A percentile compares a stretch with the other conserved stretches of the same genome.
phyloP scores from a whole-genome alignment of 2,888 invertebrate species.

The Nineta flava region DNA sequence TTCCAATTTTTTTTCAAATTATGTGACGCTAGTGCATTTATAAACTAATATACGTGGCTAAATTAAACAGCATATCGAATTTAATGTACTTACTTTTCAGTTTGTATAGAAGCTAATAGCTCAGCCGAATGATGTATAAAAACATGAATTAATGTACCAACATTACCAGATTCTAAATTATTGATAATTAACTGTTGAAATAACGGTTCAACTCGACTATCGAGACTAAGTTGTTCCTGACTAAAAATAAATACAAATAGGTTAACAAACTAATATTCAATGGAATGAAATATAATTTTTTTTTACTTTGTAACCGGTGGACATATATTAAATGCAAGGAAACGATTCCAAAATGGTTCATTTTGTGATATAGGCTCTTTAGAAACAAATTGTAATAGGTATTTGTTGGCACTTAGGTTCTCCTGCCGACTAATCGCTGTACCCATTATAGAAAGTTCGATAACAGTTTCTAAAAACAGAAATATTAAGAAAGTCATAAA shows the following conservation, averaged over 20 bases:
- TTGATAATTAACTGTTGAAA: conserved; percentile 66
- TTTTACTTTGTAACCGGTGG: conserved; percentile 60
- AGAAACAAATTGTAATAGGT: conserved; percentile 63
- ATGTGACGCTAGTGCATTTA: too few relatives aligned
- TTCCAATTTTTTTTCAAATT: too few relatives aligned
- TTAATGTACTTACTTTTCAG: conserved; percentile 57
- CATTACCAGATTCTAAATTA: conserved; percentile 78
- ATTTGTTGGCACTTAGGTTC: conserved; percentile 67
- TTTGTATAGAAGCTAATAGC: conserved; percentile 67
- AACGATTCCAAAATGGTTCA: conserved; percentile 87
- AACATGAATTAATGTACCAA: conserved; percentile 72
- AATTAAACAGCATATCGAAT: too few relatives aligned
- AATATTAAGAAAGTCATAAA: too few relatives aligned
- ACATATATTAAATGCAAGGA: conserved; percentile 79
- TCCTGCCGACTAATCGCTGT: conserved; percentile 62
- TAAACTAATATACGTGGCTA: too few relatives aligned
- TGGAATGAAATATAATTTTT: conserved; percentile 2
- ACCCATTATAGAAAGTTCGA: conserved; percentile 42
- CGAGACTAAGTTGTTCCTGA: conserved; percentile 64
- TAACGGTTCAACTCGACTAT: conserved; percentile 58
- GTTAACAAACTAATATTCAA: conserved; percentile 1
- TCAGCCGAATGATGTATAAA: conserved; percentile 72
- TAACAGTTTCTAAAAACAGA: too few relatives aligned
- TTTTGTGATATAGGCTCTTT: conserved; percentile 65
- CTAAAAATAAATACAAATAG: conserved; percentile 29